Conservation (phyloP, 2,888 invertebrate species). For the Drosophila silvestris region DNA sequence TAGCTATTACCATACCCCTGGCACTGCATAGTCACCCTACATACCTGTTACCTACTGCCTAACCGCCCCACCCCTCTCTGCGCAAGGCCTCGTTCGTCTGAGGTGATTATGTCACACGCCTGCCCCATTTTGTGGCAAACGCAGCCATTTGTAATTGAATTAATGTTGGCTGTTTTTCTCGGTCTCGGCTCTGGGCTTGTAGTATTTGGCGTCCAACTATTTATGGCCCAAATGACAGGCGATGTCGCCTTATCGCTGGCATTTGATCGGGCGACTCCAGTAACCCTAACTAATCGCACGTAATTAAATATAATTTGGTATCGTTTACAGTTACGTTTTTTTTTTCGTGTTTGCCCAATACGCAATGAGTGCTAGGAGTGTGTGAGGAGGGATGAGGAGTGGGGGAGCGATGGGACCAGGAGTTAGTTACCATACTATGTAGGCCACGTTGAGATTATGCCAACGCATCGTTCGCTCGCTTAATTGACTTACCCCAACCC, state of each 20-base stretch:
- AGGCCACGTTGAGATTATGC: constrained; percentile 55
- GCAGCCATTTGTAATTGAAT: constrained; percentile 82
- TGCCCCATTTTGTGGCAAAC: constrained; percentile 59
- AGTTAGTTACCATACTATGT: constrained; percentile 26
- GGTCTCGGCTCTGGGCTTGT: background rate
- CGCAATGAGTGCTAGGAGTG: constrained; percentile 2
- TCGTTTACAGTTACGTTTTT: constrained; percentile 76
- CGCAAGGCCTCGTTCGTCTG: background rate
- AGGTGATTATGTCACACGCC: constrained; percentile 79
- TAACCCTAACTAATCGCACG: constrained; percentile 84
- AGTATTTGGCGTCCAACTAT: constrained; percentile 40
- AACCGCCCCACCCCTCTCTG: background rate
- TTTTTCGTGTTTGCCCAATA: constrained; percentile 10
- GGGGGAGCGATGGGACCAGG: background rate
- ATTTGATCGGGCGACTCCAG: constrained; percentile 83
- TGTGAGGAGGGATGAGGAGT: background rate
- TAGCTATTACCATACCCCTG: background rate
- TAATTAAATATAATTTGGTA: constrained; percentile 83
- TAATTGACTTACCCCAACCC: constrained; percentile 54
- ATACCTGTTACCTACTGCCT: background rate
- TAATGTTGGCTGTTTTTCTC: constrained; percentile 60
- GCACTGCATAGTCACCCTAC: background rate
- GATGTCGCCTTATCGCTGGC: constrained; percentile 70
- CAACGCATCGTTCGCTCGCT: constrained; percentile 55
- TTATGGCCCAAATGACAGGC: constrained; percentile 73